Evolutionary conservation across 2,113 vertebrate species (phyloP).

Genomic region (Bubalus kerabau): DNA sequence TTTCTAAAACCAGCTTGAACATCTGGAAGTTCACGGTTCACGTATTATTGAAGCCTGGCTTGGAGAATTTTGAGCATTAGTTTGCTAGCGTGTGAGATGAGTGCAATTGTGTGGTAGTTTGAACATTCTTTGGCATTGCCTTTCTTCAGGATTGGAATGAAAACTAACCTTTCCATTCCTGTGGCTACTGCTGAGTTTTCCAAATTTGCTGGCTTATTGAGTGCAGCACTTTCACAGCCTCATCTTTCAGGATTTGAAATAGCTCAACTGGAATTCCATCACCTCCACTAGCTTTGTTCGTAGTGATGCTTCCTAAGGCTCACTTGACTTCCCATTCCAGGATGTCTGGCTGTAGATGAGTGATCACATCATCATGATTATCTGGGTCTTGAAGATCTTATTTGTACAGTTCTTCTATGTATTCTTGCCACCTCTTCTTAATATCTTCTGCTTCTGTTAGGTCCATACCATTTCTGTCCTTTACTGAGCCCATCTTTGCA

Average conservation of each 20-base stretch:
- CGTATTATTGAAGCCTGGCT: not conserved
- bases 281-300: no score
- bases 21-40: not conserved
- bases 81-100: not conserved
- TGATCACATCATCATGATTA: not conserved
- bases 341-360: not conserved
- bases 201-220: not conserved
- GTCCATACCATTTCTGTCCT: not conserved
- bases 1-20: not conserved
- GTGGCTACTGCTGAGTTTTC: not conserved
- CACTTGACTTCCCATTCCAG: not conserved
- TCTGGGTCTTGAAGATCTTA: not conserved
- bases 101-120: not conserved
- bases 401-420: not conserved
- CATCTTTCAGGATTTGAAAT: not conserved
- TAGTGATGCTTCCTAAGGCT: not conserved
- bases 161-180: not conserved
- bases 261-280: no score
- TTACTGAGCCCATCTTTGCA: not conserved
- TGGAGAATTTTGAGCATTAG: not conserved
- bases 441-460: not conserved
- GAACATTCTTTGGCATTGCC: not conserved
- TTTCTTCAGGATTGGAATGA: not conserved
- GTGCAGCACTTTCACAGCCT: not conserved
- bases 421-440: not conserved